Base-by-base conservation (phyloP, 2,888 invertebrate species). In the Cosmorhoe ocellata region DNA sequence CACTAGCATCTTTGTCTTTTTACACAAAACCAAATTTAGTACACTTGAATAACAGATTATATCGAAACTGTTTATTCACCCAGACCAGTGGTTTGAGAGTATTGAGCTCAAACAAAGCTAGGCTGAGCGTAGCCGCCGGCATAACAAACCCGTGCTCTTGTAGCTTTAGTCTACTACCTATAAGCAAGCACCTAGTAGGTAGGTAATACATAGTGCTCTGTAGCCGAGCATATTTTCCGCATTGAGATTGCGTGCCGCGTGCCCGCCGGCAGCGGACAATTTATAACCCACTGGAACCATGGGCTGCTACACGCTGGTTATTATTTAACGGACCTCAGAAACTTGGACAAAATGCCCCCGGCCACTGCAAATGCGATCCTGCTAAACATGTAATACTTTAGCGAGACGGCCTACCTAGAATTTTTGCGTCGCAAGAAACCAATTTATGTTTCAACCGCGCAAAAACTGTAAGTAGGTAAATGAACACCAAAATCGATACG, bases 231-330 rank as follows among this genome's bases (percentile, higher is more conserved):
- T 81, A 88, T 83, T 87, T 89, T 88, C 89, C 89, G 88, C 87
- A 83, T 87, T 85, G 84, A 81, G 81, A 82, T 86, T 88, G 89
- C 88, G 88, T 87, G 88, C 84, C 80, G 76, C 81, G 81, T 81
- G 88, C 86, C 88, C 85, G 79, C 74, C 76, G 88, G 89, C 88
- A 75, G 73, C 78, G 71, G 74, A 79, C 89, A 84, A 88, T 89
- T 89, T 89, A 89, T 88, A 84, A 81, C 81, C 67, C 70, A 74
- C 76, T 79, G 76, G 76, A 79, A 71, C 79, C 79, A 66, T 65
- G 64, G 66, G 63, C 67, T 66, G 68, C 71, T 78, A 76, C 74
- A 74, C 67, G 73, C 77, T 79, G 69, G 77, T 86, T 84, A 84
- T 84, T 85, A 84, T 81, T 83, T 81, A 81, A 82, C 81, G 78